These are phyloP conservation scores for Procambarus virginalis DNA, from an alignment of 1,140 invertebrate species.

Conservation along the genomic window DNA sequence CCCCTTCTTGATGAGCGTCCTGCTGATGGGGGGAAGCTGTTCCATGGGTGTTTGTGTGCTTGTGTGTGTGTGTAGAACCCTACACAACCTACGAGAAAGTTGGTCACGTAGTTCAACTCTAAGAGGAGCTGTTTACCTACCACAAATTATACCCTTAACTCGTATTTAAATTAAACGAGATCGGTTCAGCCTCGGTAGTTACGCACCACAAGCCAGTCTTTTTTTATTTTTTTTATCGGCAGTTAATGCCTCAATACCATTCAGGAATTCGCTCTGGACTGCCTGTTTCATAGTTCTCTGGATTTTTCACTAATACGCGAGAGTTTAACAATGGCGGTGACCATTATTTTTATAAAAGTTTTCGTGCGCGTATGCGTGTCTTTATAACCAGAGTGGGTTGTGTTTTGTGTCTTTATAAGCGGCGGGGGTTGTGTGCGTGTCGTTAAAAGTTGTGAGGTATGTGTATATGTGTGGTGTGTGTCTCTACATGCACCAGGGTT, in stretches of 20 bases:
- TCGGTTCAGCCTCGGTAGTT: not conserved
- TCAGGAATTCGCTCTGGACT: not conserved
- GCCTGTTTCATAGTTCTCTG: not conserved
- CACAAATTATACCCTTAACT: no score
- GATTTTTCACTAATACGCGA: not conserved
- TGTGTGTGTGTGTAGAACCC: not conserved
- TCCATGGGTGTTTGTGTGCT: no score
- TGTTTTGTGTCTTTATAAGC: not conserved
- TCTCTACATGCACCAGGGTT: not conserved
- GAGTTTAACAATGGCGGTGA: no score
- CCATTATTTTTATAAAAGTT: not conserved
- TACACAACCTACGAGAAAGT: no score
- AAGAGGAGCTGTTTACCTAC: not conserved
- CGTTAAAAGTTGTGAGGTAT: not conserved
- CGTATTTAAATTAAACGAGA: not conserved
- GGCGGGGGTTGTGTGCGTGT: not conserved
- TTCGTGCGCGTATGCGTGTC: not conserved
- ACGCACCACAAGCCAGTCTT: not conserved
- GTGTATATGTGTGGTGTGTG: not conserved
- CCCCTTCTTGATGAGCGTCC: no score
- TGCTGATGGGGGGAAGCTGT: no score
- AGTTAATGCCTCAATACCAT: slow-evolving; percentile 1
- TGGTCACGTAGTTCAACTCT: no score
- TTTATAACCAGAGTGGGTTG: no score
- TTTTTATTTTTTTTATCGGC: not conserved